These are phyloP conservation scores for Macrostomum lignano DNA, from an alignment of 1,140 invertebrate genomes.

Conservation along the genomic window DNA sequence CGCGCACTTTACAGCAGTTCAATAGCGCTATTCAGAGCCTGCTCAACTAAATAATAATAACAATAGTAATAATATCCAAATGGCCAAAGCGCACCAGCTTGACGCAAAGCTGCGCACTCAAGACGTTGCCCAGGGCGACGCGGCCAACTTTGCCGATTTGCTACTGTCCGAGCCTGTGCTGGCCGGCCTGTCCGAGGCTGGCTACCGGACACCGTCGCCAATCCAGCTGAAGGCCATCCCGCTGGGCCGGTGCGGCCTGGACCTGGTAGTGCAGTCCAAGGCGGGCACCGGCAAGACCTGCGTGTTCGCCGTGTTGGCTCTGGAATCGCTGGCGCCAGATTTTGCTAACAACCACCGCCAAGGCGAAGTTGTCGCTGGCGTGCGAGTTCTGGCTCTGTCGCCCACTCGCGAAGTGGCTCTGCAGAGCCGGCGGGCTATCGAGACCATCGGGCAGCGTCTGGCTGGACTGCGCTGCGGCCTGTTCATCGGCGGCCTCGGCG, in stretches of 20 bases:
- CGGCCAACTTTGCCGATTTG: too few relatives aligned
- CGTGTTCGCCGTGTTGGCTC: slow-evolving; percentile 50
- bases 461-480: slow-evolving; percentile 38
- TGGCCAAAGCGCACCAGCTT: too few relatives aligned
- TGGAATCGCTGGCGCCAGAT: too few relatives aligned
- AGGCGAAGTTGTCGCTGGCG: too few relatives aligned
- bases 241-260: slow-evolving; percentile 54
- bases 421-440: slow-evolving; percentile 45
- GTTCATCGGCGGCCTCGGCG: slow-evolving; percentile 50
- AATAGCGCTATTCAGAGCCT: too few relatives aligned
- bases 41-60: too few relatives aligned
- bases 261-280: slow-evolving; percentile 74
- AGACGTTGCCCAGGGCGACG: too few relatives aligned
- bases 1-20: too few relatives aligned
- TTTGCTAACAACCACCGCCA: too few relatives aligned
- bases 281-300: slow-evolving; percentile 90
- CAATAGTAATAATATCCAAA: too few relatives aligned
- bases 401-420: slow-evolving; percentile 79
- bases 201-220: slow-evolving; percentile 40
- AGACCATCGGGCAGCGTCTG: slow-evolving; percentile 30
- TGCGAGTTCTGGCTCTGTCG: slow-evolving; percentile 42
- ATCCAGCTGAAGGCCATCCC: slow-evolving; percentile 63
- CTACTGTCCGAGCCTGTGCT: not conserved
- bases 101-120: too few relatives aligned
- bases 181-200: not conserved